A percentile compares a stretch with the other conserved stretches of the same genome.
These are phyloP conservation scores for Aleiodes sp. DNA, from an alignment of 1,140 invertebrate genomes.

Conservation along the genomic window DNA sequence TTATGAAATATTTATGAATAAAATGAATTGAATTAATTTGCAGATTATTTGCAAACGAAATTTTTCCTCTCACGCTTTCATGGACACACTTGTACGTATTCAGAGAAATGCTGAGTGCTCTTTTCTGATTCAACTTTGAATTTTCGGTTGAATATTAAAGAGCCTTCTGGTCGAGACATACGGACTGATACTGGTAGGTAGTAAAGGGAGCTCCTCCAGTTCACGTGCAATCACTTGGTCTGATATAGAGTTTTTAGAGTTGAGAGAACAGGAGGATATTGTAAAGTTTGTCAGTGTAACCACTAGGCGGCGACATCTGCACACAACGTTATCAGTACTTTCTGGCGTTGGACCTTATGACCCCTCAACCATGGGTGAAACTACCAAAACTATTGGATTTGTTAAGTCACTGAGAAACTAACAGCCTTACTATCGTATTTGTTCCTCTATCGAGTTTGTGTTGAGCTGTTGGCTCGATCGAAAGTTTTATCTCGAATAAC, in stretches of 20 bases:
- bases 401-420: conserved; percentile 32
- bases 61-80: neutral
- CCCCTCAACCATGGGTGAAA: conserved; percentile 31
- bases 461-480: neutral
- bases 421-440: neutral
- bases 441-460: neutral
- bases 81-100: neutral
- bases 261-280: conserved; percentile 37
- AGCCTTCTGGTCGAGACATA: conserved; percentile 48
- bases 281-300: conserved; percentile 43
- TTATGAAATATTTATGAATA: conserved; percentile 4
- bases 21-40: conserved; percentile 11
- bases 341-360: conserved; percentile 28
- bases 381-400: conserved; percentile 49
- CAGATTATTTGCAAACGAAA: conserved; percentile 11
- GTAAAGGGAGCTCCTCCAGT: conserved; percentile 1
- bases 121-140: neutral
- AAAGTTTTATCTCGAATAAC: conserved; percentile 1
- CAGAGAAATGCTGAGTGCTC: neutral
- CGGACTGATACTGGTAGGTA: conserved; percentile 45
- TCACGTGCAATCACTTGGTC: conserved; percentile 14
- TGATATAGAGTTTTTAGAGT: neutral
- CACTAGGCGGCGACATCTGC: conserved; percentile 55
- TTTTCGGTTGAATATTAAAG: conserved; percentile 43
- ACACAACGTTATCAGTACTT: conserved; percentile 53